Percentiles rank a stretch among this genome's conserved stretches.
These are phyloP conservation scores for Raillietiella orientalis DNA, from an alignment of 2,888 invertebrate genomes.

Conservation along the genomic window DNA sequence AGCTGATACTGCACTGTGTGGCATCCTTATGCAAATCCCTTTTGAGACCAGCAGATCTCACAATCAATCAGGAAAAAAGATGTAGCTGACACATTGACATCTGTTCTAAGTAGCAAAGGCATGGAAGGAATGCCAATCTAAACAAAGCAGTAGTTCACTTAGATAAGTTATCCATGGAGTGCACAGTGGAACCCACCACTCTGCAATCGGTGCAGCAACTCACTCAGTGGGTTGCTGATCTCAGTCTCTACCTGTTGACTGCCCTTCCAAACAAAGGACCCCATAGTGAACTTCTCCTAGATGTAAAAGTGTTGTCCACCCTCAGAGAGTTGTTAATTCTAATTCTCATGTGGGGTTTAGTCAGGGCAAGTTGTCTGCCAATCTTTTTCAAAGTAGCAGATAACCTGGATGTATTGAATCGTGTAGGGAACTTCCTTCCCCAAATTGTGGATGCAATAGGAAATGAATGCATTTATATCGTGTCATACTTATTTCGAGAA, in stretches of 20 bases:
- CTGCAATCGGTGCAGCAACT: slow-evolving; percentile 59
- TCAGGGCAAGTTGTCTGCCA: slow-evolving; percentile 38
- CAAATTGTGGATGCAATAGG: too few relatives aligned
- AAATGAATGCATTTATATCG: too few relatives aligned
- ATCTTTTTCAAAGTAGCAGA: slow-evolving; percentile 44
- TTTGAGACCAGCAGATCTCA: slow-evolving; percentile 43
- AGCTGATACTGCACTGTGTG: slow-evolving; percentile 40
- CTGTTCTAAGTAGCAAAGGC: slow-evolving; percentile 18
- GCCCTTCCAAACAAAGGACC: slow-evolving; percentile 15
- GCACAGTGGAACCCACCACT: slow-evolving; percentile 43
- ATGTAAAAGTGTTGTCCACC: slow-evolving; percentile 37
- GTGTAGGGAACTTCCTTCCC: too few relatives aligned
- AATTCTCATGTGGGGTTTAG: slow-evolving; percentile 45
- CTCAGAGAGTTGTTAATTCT: slow-evolving; percentile 48
- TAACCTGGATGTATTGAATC: slow-evolving; percentile 38
- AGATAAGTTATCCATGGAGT: slow-evolving; percentile 53
- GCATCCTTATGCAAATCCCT: slow-evolving; percentile 47
- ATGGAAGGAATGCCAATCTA: slow-evolving; percentile 36
- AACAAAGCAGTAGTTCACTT: slow-evolving; percentile 43
- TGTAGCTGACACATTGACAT: too few relatives aligned
- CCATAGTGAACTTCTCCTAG: slow-evolving; percentile 42
- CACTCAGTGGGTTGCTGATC: slow-evolving; percentile 65
- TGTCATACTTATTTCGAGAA: too few relatives aligned
- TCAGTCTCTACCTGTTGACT: slow-evolving; percentile 46
- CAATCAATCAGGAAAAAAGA: slow-evolving; percentile 49